Evolutionary conservation across 2,113 vertebrate genomes (phyloP), one percentile per base, ranked within the genome.

Genomic region (Centrocercus urophasianus): DNA sequence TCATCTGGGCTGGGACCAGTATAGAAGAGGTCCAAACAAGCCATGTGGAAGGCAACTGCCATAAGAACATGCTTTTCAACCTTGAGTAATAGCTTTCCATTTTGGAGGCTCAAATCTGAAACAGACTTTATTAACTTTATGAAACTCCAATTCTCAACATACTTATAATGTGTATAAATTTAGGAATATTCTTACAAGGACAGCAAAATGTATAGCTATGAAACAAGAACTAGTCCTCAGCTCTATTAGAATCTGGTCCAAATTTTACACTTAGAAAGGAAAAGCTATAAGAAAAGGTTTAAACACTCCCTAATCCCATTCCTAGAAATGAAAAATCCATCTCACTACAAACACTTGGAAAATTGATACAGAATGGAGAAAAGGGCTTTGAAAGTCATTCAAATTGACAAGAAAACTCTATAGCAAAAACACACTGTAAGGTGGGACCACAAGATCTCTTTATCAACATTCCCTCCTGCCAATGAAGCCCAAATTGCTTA

Each of bases 381-480:
- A 72, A 56, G 64, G 1, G 0, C 16, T 89, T 84, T 24, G 8
- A 75, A 91, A 64, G 7, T 30, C 78, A 57, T 19, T 18, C 32
- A 65, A 69, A 61, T 21, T 38, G 32, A 14, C 8, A 67, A 28
- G 7, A 67, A 72, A 22, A 3, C 7, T 75, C 61, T 65, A 45
- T 18, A 85, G 27, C 12, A 65, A 32, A 82, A 69, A 11, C 9
- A 43, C 4, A 11, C 22, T 67, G 16, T 3, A 11, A 18, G 11
- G n/a, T 5, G 40, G 6, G 7, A 42, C 13, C 22, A 48, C 8
- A 10, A 7, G 22, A 7, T 3, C 25, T 38, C 2, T 1, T 66
- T 69, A 17, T 72, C 72, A 79, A 72, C 6, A 52, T 30, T 13
- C 2, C 1, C 7, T 45, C 4, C 10, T 36, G 4, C 10, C 61